Base-by-base conservation (phyloP, 1,140 invertebrate species). In the Yoshiicerus persimilis region DNA sequence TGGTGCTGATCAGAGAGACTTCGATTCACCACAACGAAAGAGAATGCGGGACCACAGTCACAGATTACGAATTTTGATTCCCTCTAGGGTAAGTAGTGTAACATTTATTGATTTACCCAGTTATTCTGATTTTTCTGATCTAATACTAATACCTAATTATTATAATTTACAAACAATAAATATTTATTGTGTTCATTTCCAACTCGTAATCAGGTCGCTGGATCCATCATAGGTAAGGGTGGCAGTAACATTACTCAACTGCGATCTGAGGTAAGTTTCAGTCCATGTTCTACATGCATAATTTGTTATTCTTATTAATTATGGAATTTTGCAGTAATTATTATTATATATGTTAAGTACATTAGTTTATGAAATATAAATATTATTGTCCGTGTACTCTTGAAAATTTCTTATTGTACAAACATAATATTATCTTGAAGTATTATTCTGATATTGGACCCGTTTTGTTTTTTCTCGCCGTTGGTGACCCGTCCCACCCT, bases 151-250 rank as follows among this genome's bases (percentile, higher is more conserved):
- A n/a, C n/a, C n/a, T n/a, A n/a, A n/a, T n/a, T n/a, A n/a, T n/a
- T n/a, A n/a, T n/a, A n/a, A n/a, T n/a, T n/a, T n/a, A n/a, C 13
- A 16, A 75, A 75, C n/a, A n/a, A 10, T 27, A 41, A 10, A 23
- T 23, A 41, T 39, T n/a, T n/a, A n/a, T 84, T 6, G 9, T 1
- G 91, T 87, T 38, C 13, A 25, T 39, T 39, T 39, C 6, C 20
- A 3, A n/a, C 39, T 80, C 36, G 20, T 75, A 41, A 39, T 38
- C 91, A 94, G 94, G 93, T 93, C 92, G 98, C 97, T 91, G 97
- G 98, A 87, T 98, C 97, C 86, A 97, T 99, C 92, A 99, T 99
- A 92, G 98, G 98, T 86, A 98, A 98, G 93, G 97, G 96, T 91
- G 98, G 98, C 89, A 95, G 96, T 91, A 98, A 98, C 93, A 99